Percentiles rank a stretch among this genome's conserved stretches.
Evolutionary conservation across 2,797 vertebrate genomes (phyloP).

Genomic region (Vespertilio murinus): DNA sequence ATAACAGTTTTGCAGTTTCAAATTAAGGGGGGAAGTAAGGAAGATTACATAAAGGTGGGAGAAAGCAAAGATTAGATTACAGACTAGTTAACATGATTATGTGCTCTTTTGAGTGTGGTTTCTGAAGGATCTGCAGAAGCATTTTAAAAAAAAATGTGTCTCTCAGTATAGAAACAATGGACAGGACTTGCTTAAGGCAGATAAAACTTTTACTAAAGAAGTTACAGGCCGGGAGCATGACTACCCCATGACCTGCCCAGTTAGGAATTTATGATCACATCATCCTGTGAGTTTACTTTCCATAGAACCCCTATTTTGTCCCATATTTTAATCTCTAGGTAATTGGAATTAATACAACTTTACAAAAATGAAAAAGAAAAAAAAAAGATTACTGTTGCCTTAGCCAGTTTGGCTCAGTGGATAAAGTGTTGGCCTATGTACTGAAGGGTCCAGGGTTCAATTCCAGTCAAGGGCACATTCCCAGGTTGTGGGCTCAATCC

Average conservation of each 20-base stretch:
- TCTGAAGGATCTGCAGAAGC: background rate
- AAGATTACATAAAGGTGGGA: background rate
- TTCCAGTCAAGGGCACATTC: too few relatives aligned
- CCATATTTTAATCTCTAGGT: background rate
- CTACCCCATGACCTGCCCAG: background rate
- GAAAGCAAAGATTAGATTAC: background rate
- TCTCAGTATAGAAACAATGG: background rate
- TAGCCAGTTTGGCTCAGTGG: too few relatives aligned
- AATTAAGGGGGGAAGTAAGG: background rate
- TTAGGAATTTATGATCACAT: background rate
- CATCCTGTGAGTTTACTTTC: background rate
- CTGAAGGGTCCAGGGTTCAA: too few relatives aligned
- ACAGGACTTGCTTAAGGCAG: background rate
- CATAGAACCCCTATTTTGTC: background rate
- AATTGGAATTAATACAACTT: background rate
- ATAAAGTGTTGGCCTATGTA: too few relatives aligned
- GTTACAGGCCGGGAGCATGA: background rate
- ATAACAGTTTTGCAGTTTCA: background rate
- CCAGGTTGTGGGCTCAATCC: too few relatives aligned
- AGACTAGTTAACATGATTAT: background rate
- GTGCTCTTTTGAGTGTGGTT: background rate
- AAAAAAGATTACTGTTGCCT: background rate
- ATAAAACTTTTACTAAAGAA: background rate
- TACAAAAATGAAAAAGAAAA: background rate
- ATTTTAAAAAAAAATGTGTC: background rate